These are phyloP conservation scores for Gobiocypris rarus DNA, from an alignment of 2,113 vertebrate species.

Conservation along the genomic window DNA sequence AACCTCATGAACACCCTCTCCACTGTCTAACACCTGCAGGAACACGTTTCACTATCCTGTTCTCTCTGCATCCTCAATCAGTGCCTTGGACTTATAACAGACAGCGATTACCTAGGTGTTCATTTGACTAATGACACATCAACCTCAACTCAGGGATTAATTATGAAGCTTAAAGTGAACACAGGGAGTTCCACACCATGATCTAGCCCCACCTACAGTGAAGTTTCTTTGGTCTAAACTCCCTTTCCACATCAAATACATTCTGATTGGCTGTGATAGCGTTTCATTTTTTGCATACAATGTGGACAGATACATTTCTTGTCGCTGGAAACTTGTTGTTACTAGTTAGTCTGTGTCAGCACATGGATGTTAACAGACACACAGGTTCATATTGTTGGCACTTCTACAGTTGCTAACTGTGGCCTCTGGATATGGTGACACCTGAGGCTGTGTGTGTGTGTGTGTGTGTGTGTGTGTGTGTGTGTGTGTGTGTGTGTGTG, in stretches of 20 bases:
- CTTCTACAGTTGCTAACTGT: constrained; percentile 11
- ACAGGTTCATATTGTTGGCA: constrained; percentile 41
- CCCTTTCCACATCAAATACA: not conserved
- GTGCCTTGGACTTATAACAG: constrained; percentile 42
- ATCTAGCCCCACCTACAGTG: not conserved
- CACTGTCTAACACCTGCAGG: constrained; percentile 26
- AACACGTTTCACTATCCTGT: constrained; percentile 17
- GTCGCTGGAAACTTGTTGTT: not conserved
- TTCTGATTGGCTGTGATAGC: not conserved
- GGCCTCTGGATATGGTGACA: constrained; percentile 41
- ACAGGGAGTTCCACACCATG: not conserved
- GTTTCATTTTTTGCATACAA: not conserved
- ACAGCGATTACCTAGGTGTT: constrained; percentile 44
- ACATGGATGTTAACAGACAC: constrained; percentile 43
- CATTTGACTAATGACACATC: constrained; percentile 43
- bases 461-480: constrained; percentile 17
- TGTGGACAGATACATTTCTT: not conserved
- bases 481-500: too few species aligned
- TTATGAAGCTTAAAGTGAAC: constrained; percentile 26
- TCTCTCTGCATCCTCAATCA: constrained; percentile 4
- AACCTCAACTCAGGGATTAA: constrained; percentile 38
- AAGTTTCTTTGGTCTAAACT: not conserved
- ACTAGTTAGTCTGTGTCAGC: constrained; percentile 18
- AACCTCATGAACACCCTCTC: constrained; percentile 6
- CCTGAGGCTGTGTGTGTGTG: constrained; percentile 33